These are phyloP conservation scores for Drosophila parabipectinata DNA, from an alignment of 1,140 invertebrate genomes.

Conservation along the genomic window DNA sequence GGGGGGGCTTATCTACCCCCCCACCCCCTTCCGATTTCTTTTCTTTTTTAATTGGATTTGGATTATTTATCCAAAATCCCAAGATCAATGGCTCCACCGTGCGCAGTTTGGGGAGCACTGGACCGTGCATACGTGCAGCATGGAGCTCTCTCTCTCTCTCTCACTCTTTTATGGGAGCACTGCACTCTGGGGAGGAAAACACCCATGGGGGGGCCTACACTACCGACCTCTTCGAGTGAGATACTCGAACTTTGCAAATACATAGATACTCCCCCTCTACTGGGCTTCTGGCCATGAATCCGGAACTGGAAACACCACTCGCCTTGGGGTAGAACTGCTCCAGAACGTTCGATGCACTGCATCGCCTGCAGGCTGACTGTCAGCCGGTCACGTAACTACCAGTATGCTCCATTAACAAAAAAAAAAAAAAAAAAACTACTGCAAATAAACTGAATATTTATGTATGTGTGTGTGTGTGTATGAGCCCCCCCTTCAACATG, in stretches of 20 bases:
- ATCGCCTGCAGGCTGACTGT: no score
- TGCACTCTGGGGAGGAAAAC: constrained; percentile 45
- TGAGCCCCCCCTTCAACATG: no score
- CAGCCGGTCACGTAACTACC: no score
- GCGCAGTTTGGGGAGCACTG: constrained; percentile 12
- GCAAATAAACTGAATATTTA: no score
- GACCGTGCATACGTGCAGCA: constrained; percentile 11
- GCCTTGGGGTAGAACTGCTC: not conserved
- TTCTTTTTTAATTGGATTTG: constrained; percentile 1
- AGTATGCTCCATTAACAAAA: no score
- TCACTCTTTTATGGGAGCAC: constrained; percentile 16
- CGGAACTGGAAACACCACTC: no score
- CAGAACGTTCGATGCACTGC: no score
- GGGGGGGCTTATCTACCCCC: not conserved
- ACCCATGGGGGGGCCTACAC: constrained; percentile 1
- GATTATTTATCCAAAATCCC: constrained; percentile 1
- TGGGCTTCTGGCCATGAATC: no score
- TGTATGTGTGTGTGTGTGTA: no score
- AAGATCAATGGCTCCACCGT: constrained; percentile 12
- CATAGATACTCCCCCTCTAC: not conserved
- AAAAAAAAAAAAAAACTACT: no score
- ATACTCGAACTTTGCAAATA: not conserved
- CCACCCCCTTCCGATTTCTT: not conserved
- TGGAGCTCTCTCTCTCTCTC: not conserved
- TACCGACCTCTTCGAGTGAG: not conserved